phyloP scores from a whole-genome alignment of 2,113 vertebrate genomes.

The Ceyx margarethae region DNA sequence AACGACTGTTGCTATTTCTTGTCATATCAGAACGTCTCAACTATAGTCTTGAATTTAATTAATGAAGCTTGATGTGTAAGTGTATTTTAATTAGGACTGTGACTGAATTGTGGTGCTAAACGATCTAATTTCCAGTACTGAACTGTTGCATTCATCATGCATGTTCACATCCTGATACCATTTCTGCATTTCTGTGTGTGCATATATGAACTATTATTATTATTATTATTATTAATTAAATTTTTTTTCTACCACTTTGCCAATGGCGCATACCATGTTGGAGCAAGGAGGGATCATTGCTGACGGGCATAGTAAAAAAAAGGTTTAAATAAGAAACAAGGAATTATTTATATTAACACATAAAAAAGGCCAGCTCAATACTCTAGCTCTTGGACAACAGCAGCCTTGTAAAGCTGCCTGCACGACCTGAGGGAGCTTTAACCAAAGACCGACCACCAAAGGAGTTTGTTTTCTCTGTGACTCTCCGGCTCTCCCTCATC shows the following conservation, averaged over 20 bases:
- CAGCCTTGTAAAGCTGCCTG: background rate
- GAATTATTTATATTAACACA: background rate
- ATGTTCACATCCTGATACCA: background rate
- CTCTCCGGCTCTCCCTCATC: background rate
- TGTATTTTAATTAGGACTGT: background rate
- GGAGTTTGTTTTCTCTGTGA: background rate
- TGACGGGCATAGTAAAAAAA: background rate
- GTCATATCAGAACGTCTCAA: background rate
- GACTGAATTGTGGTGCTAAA: background rate
- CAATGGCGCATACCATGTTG: background rate
- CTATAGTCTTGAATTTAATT: slow-evolving; percentile 1
- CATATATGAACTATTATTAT: background rate
- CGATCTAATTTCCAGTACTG: background rate
- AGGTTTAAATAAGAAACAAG: background rate
- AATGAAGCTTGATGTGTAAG: slow-evolving; percentile 26
- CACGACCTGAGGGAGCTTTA: background rate
- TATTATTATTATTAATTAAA: background rate
- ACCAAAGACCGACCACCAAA: background rate
- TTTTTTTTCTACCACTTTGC: background rate
- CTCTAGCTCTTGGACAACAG: background rate
- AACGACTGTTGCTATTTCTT: background rate
- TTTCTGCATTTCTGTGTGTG: background rate
- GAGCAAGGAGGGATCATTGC: background rate
- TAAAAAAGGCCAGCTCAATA: background rate
- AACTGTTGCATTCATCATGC: background rate